Percentiles rank a stretch among this genome's conserved stretches.
Conservation (phyloP, 2,888 invertebrate species). For the Trachelus tabidus region DNA sequence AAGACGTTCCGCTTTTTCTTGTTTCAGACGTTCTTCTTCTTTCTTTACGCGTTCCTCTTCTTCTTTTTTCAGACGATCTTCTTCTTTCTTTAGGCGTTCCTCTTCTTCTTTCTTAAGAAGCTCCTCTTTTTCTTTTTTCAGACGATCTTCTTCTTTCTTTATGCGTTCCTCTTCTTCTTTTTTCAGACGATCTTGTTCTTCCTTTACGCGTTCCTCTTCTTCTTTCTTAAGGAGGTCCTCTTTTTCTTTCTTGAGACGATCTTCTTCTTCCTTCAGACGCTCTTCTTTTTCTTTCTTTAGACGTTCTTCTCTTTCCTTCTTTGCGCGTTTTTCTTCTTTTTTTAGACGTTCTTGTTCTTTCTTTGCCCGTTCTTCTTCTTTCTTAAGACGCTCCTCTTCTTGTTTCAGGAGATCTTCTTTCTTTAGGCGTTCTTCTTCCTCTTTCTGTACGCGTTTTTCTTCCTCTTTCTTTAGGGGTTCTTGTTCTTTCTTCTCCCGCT, state of each 20-base stretch:
- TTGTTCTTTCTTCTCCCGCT: slow-evolving; percentile 13
- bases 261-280: slow-evolving; percentile 47
- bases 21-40: slow-evolving; percentile 3
- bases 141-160: slow-evolving; percentile 43
- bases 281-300: slow-evolving; percentile 55
- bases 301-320: slow-evolving; percentile 38
- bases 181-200: slow-evolving; percentile 20
- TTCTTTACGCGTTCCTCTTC: slow-evolving; percentile 58
- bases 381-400: slow-evolving; percentile 26
- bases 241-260: slow-evolving; percentile 26
- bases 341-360: slow-evolving; percentile 31
- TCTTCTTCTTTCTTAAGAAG: slow-evolving; percentile 51
- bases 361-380: slow-evolving; percentile 17
- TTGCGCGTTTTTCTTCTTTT: slow-evolving; percentile 34
- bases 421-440: slow-evolving; percentile 57
- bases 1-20: slow-evolving; percentile 30
- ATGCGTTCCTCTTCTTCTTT: slow-evolving; percentile 12
- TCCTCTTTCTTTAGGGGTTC: slow-evolving; percentile 22
- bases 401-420: slow-evolving; percentile 48
- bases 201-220: slow-evolving; percentile 4
- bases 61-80: slow-evolving; percentile 45
- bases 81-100: slow-evolving; percentile 43
- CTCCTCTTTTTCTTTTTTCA: slow-evolving; percentile 55
- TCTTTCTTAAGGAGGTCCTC: slow-evolving; percentile 35
- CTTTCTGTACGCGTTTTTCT: slow-evolving; percentile 12